Evolutionary conservation across 2,888 invertebrate genomes (phyloP).

Genomic region (Rhamphomyia laevipes): DNA sequence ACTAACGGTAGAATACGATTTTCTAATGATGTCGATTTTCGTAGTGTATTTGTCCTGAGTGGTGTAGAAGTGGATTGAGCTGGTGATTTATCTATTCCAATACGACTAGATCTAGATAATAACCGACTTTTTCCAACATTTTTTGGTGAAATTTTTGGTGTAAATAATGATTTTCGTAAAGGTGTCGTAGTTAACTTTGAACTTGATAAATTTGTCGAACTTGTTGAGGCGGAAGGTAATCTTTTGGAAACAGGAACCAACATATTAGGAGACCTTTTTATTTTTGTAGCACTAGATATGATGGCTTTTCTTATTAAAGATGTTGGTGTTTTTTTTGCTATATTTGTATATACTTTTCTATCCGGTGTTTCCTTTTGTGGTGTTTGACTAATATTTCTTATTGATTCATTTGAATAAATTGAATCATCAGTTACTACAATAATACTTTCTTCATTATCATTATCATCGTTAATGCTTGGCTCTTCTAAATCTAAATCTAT

Average conservation of each 20-base stretch:
- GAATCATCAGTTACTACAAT: constrained; percentile 22
- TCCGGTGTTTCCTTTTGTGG: constrained; percentile 14
- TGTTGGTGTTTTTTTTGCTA: constrained; percentile 26
- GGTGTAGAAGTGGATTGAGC: constrained; percentile 10
- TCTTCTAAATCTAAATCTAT: neutral
- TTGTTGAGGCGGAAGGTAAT: constrained; percentile 11
- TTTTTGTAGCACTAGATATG: constrained; percentile 30
- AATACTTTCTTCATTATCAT: constrained; percentile 20
- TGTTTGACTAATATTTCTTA: constrained; percentile 3
- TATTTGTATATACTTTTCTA: constrained; percentile 6
- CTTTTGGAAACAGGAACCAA: neutral
- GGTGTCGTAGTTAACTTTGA: neutral
- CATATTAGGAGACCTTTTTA: neutral
- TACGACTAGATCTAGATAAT: neutral
- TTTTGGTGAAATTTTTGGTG: constrained; percentile 3
- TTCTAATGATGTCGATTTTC: neutral
- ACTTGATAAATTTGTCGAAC: neutral
- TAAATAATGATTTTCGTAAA: neutral
- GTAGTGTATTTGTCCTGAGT: constrained; percentile 1
- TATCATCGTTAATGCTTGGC: neutral
- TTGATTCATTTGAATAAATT: constrained; percentile 6
- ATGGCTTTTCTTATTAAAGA: constrained; percentile 30
- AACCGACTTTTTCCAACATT: neutral
- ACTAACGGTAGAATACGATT: neutral
- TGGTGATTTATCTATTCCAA: constrained; percentile 5